Percentiles rank a stretch among this genome's conserved stretches.
Conservation (phyloP, 2,888 invertebrate species). For the Ischnura elegans region DNA sequence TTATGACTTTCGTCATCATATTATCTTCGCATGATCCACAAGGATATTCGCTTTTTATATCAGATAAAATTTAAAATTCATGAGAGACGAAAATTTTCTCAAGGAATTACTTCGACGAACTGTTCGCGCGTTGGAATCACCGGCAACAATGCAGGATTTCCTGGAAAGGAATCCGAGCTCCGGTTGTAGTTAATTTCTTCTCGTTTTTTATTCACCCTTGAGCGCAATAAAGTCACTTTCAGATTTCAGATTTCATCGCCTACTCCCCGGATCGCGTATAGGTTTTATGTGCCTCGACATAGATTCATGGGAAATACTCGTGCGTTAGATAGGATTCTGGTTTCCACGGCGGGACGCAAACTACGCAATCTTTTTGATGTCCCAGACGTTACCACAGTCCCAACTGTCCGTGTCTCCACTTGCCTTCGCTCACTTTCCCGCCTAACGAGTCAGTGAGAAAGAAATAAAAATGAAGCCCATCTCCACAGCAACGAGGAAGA, state of each 20-base stretch:
- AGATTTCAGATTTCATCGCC: not conserved
- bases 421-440: slow-evolving; percentile 10
- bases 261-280: not conserved
- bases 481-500: slow-evolving; percentile 36
- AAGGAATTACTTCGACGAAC: not conserved
- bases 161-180: not conserved
- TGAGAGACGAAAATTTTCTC: too few relatives aligned
- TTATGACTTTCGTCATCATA: too few relatives aligned
- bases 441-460: not conserved
- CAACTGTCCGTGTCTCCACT: not conserved
- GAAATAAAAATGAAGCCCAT: not conserved
- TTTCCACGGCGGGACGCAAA: not conserved
- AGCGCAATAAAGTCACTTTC: not conserved
- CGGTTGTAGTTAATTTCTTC: not conserved
- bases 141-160: not conserved
- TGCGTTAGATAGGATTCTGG: not conserved
- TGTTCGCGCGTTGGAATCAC: not conserved
- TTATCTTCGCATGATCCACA: too few relatives aligned
- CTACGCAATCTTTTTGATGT: not conserved
- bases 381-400: not conserved
- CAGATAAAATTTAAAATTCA: too few relatives aligned
- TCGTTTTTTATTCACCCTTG: not conserved
- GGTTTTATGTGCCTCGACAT: not conserved
- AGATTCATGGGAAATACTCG: not conserved
- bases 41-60: too few relatives aligned